Conservation (phyloP, 2,797 vertebrate genomes). For the Onychomys leucogaster region DNA sequence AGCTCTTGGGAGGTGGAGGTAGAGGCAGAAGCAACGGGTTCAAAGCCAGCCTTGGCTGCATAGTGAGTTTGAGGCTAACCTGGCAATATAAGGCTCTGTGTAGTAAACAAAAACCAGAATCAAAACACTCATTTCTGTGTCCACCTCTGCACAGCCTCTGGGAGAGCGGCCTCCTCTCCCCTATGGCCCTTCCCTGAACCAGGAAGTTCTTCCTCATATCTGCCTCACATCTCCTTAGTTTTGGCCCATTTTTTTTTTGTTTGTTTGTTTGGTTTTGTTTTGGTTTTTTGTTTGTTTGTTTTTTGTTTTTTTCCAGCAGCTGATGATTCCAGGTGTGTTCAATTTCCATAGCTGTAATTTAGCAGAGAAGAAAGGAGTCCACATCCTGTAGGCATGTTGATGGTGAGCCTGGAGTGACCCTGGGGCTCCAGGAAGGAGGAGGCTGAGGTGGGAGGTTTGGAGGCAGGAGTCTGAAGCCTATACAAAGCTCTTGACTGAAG, state of each 20-base stretch:
- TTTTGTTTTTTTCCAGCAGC: accelerated
- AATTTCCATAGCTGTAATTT: background rate
- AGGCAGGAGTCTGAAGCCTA: background rate
- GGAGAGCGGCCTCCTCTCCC: background rate
- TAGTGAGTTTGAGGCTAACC: background rate
- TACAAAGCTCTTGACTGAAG: background rate
- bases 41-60: background rate
- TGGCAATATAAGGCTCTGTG: background rate
- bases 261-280: too few relatives aligned
- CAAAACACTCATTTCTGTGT: too few relatives aligned
- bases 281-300: too few relatives aligned
- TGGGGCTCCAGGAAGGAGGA: background rate
- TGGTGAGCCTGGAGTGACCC: background rate
- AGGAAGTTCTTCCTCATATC: slow-evolving; percentile 1
- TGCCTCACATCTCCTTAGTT: background rate
- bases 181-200: background rate
- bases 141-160: background rate
- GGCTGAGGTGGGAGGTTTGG: background rate
- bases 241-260: accelerated
- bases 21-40: background rate
- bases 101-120: background rate
- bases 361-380: background rate
- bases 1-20: background rate
- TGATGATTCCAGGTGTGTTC: background rate
- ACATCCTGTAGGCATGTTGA: background rate